These are phyloP conservation scores for Ptilorrhoa leucosticta DNA, from an alignment of 2,113 vertebrate species.

Conservation along the genomic window DNA sequence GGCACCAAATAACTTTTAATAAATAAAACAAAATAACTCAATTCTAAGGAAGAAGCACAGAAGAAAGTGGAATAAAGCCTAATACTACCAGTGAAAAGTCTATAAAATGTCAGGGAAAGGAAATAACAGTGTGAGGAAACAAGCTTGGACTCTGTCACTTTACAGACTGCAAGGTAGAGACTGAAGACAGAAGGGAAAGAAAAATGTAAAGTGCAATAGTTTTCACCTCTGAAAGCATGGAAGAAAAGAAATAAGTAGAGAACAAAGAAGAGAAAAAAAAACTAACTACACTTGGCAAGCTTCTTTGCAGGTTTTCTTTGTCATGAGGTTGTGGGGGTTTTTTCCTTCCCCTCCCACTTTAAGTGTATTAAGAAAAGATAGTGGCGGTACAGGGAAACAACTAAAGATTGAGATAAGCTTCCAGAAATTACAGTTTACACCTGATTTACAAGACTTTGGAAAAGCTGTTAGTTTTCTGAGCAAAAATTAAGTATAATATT, in stretches of 20 bases:
- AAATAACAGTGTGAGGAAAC: background rate
- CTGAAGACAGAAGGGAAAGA: background rate
- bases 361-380: background rate
- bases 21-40: background rate
- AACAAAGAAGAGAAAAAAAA: background rate
- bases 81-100: background rate
- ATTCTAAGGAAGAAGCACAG: background rate
- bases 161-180: background rate
- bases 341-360: background rate
- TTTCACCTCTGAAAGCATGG: background rate
- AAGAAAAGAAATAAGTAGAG: background rate
- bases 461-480: background rate
- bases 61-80: background rate
- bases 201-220: background rate
- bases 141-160: background rate
- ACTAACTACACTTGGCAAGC: background rate
- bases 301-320: background rate
- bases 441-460: background rate
- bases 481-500: background rate
- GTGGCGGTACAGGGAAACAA: background rate
- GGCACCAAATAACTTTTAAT: background rate
- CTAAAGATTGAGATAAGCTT: background rate
- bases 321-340: fast-evolving
- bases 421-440: background rate
- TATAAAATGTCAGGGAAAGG: background rate